These are phyloP conservation scores for Nemotelus pantherinus DNA, from an alignment of 2,888 invertebrate genomes.

Conservation along the genomic window DNA sequence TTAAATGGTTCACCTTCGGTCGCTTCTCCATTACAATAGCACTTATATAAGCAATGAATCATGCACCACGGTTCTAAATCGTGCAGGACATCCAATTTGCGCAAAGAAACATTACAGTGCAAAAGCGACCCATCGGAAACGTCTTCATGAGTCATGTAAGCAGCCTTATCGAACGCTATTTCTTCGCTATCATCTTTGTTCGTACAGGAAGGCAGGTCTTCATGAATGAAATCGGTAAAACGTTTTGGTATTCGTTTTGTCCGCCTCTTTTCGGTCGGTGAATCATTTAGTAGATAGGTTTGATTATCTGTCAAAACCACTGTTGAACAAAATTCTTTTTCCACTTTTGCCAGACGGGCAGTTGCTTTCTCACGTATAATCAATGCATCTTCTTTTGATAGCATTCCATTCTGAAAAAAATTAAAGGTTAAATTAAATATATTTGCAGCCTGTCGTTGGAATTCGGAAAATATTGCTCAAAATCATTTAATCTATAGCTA, in stretches of 20 bases:
- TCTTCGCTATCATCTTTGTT: neutral
- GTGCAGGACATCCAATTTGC: slow-evolving; percentile 58
- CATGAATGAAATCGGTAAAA: slow-evolving; percentile 65
- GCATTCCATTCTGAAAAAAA: slow-evolving; percentile 57
- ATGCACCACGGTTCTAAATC: slow-evolving; percentile 73
- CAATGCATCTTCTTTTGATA: slow-evolving; percentile 62
- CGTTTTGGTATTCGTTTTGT: slow-evolving; percentile 70
- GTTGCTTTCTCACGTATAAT: slow-evolving; percentile 62
- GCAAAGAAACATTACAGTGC: slow-evolving; percentile 59
- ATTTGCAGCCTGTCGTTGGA: neutral
- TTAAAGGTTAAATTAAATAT: neutral
- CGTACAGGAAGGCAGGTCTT: slow-evolving; percentile 22
- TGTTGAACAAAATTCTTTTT: slow-evolving; percentile 78
- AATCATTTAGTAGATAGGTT: slow-evolving; percentile 71
- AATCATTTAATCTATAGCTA: too few relatives aligned
- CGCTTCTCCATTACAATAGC: slow-evolving; percentile 69
- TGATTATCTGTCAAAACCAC: slow-evolving; percentile 73
- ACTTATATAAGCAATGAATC: slow-evolving; percentile 73
- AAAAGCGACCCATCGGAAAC: neutral
- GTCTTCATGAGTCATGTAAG: neutral
- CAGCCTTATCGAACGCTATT: neutral
- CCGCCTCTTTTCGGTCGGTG: slow-evolving; percentile 67
- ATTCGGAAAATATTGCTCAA: too few relatives aligned
- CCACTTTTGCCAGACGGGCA: slow-evolving; percentile 72
- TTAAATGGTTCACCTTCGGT: slow-evolving; percentile 57